These are phyloP conservation scores for Enchytraeus crypticus DNA, from an alignment of 2,888 invertebrate species.

Conservation along the genomic window DNA sequence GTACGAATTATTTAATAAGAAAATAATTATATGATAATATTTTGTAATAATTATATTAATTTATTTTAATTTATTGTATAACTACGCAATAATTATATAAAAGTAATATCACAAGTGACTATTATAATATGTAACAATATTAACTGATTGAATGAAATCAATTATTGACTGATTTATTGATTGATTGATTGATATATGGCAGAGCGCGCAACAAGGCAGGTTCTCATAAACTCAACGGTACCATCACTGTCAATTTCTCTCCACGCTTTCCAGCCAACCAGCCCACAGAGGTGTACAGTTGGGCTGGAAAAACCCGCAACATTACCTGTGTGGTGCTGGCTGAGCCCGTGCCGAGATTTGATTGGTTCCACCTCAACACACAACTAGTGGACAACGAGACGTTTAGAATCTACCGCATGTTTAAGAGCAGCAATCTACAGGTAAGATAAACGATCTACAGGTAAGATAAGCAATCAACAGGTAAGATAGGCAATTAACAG, in stretches of 20 bases:
- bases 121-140: too few species aligned
- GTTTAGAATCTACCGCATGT: constrained; percentile 20
- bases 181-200: too few species aligned
- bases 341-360: constrained; percentile 24
- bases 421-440: constrained; percentile 24
- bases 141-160: too few species aligned
- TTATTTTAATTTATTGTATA: too few species aligned
- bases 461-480: constrained; percentile 26
- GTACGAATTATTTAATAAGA: too few species aligned
- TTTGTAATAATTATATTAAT: too few species aligned
- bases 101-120: too few species aligned
- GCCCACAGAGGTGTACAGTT: constrained; percentile 18
- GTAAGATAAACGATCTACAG: constrained; percentile 25
- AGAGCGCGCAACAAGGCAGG: constrained; percentile 31
- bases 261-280: constrained; percentile 17
- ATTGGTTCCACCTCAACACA: constrained; percentile 18
- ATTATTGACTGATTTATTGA: too few species aligned
- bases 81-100: too few species aligned
- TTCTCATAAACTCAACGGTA: constrained; percentile 24
- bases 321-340: constrained; percentile 23
- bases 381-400: constrained; percentile 21
- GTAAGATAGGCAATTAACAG: constrained; percentile 25
- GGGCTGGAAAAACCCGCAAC: constrained; percentile 27
- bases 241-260: constrained; percentile 30
- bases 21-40: too few species aligned